Evolutionary conservation across 2,113 vertebrate species (phyloP), one percentile per base, ranked within the genome.

Genomic region (Brachyistius frenatus): DNA sequence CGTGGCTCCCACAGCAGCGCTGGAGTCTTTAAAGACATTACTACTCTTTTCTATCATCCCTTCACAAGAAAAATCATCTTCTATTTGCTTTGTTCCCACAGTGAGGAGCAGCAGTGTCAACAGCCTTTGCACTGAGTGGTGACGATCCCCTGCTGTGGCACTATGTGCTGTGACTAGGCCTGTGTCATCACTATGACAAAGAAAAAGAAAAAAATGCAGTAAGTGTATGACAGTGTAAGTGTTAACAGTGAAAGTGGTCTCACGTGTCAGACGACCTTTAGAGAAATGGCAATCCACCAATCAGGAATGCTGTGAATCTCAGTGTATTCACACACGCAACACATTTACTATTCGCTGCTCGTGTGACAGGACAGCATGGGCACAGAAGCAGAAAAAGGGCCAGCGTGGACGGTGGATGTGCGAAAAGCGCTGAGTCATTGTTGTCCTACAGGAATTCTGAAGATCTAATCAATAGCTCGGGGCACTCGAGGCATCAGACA

Each of bases 351-450:
- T 39, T 63, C 7, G 53, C 41, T 23, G 55, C 35, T 13, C 36
- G 54, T 15, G 53, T 53, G 37, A 69, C 52, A 49, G 70, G 46
- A 63, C 14, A 6, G 16, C 60, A 13, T 3, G 13, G 44, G 11
- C 32, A 44, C 33, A n/a, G 23, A 62, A 47, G 57, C 63, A 44
- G 49, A 54, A 67, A 49, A 23, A 31, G 55, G 8, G 66, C 35
- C 37, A 58, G 63, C 67, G 68, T 60, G 78, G 50, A 5, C 78
- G 49, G 35, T 7, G 44, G 57, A 33, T 13, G 60, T 46, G 69
- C 58, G n/a, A 46, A 78, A 83, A 86, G 46, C 1, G 80, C 78
- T 85, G 89, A 90, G 81, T 92, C 90, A 88, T 47, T 62, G 35
- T 85, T 86, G 85, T 55, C 71, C 83, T 84, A 53, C 60, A 69